Evolutionary conservation across 2,888 invertebrate genomes (phyloP).

Genomic region (Pomacea canaliculata): DNA sequence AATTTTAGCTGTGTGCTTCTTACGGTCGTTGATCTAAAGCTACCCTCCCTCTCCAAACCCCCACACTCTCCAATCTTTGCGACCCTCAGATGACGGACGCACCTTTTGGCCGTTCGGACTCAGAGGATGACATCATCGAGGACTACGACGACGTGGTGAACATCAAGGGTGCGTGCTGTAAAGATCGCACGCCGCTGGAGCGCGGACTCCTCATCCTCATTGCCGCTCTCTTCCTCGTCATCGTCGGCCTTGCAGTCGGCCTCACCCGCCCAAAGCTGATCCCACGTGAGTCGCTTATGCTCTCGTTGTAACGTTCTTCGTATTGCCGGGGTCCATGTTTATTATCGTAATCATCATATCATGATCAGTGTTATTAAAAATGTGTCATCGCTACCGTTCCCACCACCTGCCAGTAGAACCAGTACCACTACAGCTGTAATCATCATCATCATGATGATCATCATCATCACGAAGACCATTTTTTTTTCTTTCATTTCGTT

Average conservation of each 20-base stretch:
- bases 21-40: no score
- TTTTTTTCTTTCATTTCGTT: no score
- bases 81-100: slow-evolving; percentile 56
- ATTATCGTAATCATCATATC: no score
- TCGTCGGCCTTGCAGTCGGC: slow-evolving; percentile 52
- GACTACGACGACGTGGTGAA: slow-evolving; percentile 56
- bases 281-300: slow-evolving; percentile 26
- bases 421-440: no score
- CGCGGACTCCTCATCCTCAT: slow-evolving; percentile 47
- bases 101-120: slow-evolving; percentile 52
- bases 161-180: slow-evolving; percentile 44
- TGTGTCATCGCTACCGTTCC: no score
- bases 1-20: no score
- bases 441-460: no score
- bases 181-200: slow-evolving; percentile 49
- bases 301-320: background rate
- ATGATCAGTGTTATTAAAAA: no score
- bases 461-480: no score
- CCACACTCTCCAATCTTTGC: no score
- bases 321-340: background rate
- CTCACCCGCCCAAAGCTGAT: slow-evolving; percentile 39
- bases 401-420: no score
- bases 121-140: slow-evolving; percentile 59
- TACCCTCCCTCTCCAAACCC: no score
- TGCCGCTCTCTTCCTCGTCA: slow-evolving; percentile 48